Conservation (phyloP, 1,140 invertebrate species). For the Hesperophylax magnus region DNA sequence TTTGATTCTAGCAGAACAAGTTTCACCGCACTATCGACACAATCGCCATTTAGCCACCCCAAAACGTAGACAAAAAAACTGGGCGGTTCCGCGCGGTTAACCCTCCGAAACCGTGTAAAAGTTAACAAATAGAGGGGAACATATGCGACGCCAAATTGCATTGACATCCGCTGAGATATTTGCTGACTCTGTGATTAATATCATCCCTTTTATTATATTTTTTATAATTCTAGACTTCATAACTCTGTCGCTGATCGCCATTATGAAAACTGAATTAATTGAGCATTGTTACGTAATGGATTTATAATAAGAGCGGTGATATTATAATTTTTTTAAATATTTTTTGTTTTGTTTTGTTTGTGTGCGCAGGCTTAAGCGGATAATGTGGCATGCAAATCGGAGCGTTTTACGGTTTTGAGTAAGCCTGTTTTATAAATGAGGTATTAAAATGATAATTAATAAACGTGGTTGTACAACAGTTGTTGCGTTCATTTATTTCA, state of each 20-base stretch:
- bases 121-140: constrained; percentile 35
- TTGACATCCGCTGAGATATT: constrained; percentile 45
- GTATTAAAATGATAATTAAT: constrained; percentile 24
- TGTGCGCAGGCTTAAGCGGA: background rate
- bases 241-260: background rate
- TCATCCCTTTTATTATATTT: constrained; percentile 20
- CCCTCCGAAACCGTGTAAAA: constrained; percentile 33
- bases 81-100: constrained; percentile 51
- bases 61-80: constrained; percentile 35
- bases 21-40: constrained; percentile 51
- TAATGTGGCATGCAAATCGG: constrained; percentile 22
- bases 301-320: constrained; percentile 27
- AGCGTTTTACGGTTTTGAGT: constrained; percentile 23
- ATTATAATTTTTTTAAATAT: background rate
- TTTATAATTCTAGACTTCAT: constrained; percentile 35
- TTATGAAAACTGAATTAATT: constrained; percentile 38
- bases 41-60: constrained; percentile 39
- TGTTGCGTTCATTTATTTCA: background rate
- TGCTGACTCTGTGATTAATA: constrained; percentile 47
- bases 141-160: constrained; percentile 48
- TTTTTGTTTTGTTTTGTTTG: background rate
- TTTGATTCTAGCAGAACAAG: constrained; percentile 53
- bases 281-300: background rate
- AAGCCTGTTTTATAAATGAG: constrained; percentile 20
- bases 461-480: background rate